Conservation (phyloP, 1,140 invertebrate species). For the Cotesia chilonis region DNA sequence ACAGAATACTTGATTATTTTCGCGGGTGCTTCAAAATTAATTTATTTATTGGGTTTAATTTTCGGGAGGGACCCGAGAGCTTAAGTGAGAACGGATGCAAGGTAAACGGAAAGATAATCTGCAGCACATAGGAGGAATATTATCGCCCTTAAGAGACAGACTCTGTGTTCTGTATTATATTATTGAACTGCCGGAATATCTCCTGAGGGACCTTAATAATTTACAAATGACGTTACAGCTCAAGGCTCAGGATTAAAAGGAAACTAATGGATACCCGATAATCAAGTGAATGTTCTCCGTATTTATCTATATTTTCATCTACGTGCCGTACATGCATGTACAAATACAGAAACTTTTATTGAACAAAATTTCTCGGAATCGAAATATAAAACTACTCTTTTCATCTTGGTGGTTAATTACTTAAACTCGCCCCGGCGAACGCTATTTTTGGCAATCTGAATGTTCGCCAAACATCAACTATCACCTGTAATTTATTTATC, state of each 20-base stretch:
- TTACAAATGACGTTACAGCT: slow-evolving; percentile 37
- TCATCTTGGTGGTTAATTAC: too few relatives aligned
- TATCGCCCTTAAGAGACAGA: neutral
- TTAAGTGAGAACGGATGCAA: neutral
- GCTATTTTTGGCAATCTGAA: too few relatives aligned
- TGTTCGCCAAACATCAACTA: too few relatives aligned
- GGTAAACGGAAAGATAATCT: neutral
- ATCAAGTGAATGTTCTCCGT: slow-evolving; percentile 22
- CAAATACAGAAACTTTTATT: too few relatives aligned
- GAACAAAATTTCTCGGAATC: too few relatives aligned
- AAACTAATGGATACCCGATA: slow-evolving; percentile 37
- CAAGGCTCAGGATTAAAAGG: slow-evolving; percentile 35
- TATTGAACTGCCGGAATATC: neutral
- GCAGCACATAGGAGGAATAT: neutral
- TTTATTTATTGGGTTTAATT: neutral
- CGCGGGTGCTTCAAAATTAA: neutral
- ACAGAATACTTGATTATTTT: neutral
- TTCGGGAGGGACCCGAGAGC: neutral
- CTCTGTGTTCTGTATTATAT: neutral
- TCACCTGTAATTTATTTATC: too few relatives aligned
- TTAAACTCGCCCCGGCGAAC: too few relatives aligned
- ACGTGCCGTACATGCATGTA: too few relatives aligned
- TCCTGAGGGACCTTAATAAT: slow-evolving; percentile 31
- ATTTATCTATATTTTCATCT: neutral
- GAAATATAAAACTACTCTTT: too few relatives aligned